phyloP scores from a whole-genome alignment of 2,113 vertebrate genomes.

The Sapayoa aenigma region DNA sequence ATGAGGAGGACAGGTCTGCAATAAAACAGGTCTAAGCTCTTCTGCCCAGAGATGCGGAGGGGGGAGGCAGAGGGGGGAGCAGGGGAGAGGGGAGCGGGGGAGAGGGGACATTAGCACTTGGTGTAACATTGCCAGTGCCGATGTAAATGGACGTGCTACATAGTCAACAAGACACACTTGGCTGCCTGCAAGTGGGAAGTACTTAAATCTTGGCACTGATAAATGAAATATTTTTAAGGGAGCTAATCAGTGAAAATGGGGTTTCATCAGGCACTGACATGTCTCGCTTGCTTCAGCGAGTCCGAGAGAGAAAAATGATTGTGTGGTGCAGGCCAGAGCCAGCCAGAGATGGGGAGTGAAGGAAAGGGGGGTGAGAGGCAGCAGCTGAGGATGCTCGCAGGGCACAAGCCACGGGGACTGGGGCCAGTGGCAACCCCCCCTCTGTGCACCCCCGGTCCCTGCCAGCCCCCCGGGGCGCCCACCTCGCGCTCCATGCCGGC shows the following conservation, averaged over 20 bases:
- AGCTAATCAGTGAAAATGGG: conserved; percentile 95
- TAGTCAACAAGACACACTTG: conserved; percentile 89
- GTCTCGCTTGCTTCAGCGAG: conserved; percentile 83
- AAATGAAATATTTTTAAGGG: conserved; percentile 94
- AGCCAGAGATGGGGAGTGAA: conserved; percentile 39
- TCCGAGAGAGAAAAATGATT: conserved; percentile 88
- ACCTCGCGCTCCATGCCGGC: neutral
- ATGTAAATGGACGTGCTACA: conserved; percentile 91
- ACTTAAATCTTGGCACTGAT: conserved; percentile 88
- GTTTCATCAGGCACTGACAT: conserved; percentile 91
- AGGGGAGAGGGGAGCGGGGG: neutral
- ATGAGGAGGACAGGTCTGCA: conserved; percentile 72
- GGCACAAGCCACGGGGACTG: neutral
- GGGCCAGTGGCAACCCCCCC: neutral
- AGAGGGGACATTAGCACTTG: conserved; percentile 81
- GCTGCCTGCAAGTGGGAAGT: conserved; percentile 79
- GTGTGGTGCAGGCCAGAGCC: conserved; percentile 20
- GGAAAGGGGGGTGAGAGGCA: neutral
- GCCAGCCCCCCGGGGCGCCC: neutral
- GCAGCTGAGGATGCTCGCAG: neutral
- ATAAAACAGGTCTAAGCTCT: conserved; percentile 60
- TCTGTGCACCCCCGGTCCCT: neutral
- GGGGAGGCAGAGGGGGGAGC: neutral
- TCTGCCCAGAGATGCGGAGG: conserved; percentile 33
- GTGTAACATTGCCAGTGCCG: conserved; percentile 80